A percentile compares a stretch with the other conserved stretches of the same genome.
phyloP scores from a whole-genome alignment of 2,888 invertebrate genomes.

The Hirtodrosophila histrioides region DNA sequence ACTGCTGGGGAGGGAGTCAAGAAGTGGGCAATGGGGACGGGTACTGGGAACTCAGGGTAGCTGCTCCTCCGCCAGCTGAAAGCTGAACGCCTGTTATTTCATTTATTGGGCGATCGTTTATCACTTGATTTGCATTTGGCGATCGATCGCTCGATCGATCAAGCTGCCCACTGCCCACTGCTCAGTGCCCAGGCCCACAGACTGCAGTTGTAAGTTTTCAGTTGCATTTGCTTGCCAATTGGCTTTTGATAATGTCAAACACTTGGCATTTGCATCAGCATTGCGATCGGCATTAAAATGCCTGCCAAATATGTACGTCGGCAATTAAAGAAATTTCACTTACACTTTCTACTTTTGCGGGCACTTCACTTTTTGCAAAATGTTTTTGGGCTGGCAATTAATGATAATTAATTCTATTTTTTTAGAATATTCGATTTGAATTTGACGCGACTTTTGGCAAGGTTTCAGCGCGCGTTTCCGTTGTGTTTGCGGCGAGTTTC shows the following conservation, averaged over 20 bases:
- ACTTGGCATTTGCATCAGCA: slow-evolving; percentile 55
- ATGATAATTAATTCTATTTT: slow-evolving; percentile 11
- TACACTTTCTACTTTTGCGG: slow-evolving; percentile 66
- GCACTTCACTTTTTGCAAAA: slow-evolving; percentile 10
- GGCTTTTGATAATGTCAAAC: slow-evolving; percentile 67
- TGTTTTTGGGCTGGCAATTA: slow-evolving; percentile 7
- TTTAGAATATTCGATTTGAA: slow-evolving; percentile 7
- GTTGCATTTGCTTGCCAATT: slow-evolving; percentile 46
- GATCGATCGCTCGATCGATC: slow-evolving; percentile 40
- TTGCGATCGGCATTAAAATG: slow-evolving; percentile 31
- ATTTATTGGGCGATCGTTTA: slow-evolving; percentile 80
- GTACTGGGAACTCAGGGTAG: slow-evolving; percentile 41
- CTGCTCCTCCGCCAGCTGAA: slow-evolving; percentile 53
- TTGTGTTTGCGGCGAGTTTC: slow-evolving; percentile 61
- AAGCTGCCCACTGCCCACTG: slow-evolving; percentile 7
- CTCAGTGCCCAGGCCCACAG: not conserved
- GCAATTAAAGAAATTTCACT: slow-evolving; percentile 53
- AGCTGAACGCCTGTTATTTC: slow-evolving; percentile 81
- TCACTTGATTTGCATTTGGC: slow-evolving; percentile 78
- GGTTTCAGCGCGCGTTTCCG: slow-evolving; percentile 52
- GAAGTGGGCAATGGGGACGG: slow-evolving; percentile 21
- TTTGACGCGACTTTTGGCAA: slow-evolving; percentile 35
- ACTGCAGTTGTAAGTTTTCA: slow-evolving; percentile 23
- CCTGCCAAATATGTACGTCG: slow-evolving; percentile 8
- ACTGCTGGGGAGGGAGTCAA: not conserved